phyloP scores from a whole-genome alignment of 2,113 vertebrate genomes.

The Sphyrna mokarran region DNA sequence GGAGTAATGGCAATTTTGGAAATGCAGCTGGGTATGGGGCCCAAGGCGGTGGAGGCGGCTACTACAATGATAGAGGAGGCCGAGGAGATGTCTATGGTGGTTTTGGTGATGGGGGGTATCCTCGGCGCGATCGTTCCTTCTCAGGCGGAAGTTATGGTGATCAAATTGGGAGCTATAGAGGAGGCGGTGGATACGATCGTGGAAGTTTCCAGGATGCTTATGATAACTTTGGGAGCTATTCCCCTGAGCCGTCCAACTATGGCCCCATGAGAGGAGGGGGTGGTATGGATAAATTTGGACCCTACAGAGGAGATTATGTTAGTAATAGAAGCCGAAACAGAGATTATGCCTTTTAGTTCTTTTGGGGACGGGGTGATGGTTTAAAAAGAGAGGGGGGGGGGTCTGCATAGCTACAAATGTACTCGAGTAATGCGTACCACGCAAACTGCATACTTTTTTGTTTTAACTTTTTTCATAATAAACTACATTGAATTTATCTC shows the following conservation, averaged over 20 bases:
- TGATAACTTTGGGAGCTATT: constrained; percentile 85
- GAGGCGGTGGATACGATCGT: constrained; percentile 69
- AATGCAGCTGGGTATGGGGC: neutral
- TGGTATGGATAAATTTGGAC: constrained; percentile 63
- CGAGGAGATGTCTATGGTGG: constrained; percentile 42
- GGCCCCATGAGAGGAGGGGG: constrained; percentile 83
- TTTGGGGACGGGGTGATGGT: neutral
- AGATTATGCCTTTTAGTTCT: constrained; percentile 33
- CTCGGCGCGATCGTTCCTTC: constrained; percentile 23
- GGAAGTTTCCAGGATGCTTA: constrained; percentile 68
- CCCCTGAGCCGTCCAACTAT: constrained; percentile 84
- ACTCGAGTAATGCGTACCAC: constrained; percentile 18
- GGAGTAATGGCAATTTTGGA: constrained; percentile 12
- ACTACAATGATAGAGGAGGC: constrained; percentile 21
- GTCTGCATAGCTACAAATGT: constrained; percentile 8
- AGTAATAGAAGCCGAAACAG: constrained; percentile 26
- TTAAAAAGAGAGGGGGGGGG: neutral
- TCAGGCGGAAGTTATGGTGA: constrained; percentile 49
- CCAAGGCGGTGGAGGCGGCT: constrained; percentile 5
- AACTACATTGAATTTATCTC: constrained; percentile 37
- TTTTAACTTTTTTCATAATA: constrained; percentile 38
- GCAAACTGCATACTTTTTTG: constrained; percentile 16
- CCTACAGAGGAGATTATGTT: constrained; percentile 69
- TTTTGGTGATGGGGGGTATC: constrained; percentile 53
- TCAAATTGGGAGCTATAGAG: constrained; percentile 61